A percentile compares a stretch with the other conserved stretches of the same genome.
Conservation (phyloP, 2,113 vertebrate species). For the Epinephelus moara region DNA sequence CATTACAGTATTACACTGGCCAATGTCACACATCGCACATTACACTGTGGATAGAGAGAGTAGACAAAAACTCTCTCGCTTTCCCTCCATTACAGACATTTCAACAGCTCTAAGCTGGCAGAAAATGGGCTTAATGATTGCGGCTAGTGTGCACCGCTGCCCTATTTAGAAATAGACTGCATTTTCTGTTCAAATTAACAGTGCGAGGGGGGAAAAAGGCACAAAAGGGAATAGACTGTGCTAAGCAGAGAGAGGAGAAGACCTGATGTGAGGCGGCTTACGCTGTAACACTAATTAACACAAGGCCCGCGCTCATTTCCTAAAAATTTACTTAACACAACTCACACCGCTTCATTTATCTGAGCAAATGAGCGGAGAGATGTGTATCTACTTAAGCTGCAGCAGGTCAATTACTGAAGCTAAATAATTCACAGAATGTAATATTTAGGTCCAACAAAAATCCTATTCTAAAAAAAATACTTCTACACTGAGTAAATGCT, state of each 20-base stretch:
- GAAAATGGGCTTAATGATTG: slow-evolving; percentile 77
- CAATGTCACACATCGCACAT: slow-evolving; percentile 68
- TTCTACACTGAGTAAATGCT: slow-evolving; percentile 47
- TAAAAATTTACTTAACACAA: slow-evolving; percentile 76
- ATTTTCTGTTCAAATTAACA: slow-evolving; percentile 77
- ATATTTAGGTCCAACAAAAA: slow-evolving; percentile 68
- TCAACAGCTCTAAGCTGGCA: slow-evolving; percentile 70
- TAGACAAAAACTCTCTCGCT: slow-evolving; percentile 44
- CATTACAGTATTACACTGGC: slow-evolving; percentile 74
- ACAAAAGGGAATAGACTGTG: slow-evolving; percentile 73
- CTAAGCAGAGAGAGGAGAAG: slow-evolving; percentile 66
- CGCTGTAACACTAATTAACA: slow-evolving; percentile 77
- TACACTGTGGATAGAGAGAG: slow-evolving; percentile 52
- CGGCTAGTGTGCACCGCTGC: slow-evolving; percentile 57
- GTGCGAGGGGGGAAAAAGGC: slow-evolving; percentile 47
- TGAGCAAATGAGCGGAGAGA: slow-evolving; percentile 72
- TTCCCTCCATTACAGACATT: slow-evolving; percentile 63
- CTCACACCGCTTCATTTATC: slow-evolving; percentile 73
- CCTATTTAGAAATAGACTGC: slow-evolving; percentile 72
- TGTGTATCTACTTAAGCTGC: slow-evolving; percentile 77
- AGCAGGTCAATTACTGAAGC: slow-evolving; percentile 74
- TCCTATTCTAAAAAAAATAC: slow-evolving; percentile 21
- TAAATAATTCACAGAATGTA: slow-evolving; percentile 78
- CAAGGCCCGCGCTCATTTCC: slow-evolving; percentile 69
- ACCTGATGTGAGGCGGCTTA: slow-evolving; percentile 69